Base-by-base conservation (phyloP, 2,797 vertebrate genomes). In the Alfaro cultratus region DNA sequence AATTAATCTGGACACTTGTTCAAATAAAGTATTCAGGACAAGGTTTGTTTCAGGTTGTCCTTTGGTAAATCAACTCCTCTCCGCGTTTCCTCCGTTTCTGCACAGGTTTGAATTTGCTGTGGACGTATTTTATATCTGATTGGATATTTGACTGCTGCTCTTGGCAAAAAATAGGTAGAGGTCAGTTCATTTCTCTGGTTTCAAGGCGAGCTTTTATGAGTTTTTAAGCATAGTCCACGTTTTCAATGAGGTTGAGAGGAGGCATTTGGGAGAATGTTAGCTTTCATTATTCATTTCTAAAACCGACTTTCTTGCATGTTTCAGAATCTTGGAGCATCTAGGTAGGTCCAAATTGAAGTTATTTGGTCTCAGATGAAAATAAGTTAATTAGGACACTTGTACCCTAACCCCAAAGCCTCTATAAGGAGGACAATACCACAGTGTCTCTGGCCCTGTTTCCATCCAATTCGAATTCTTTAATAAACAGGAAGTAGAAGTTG, bases 1-100 rank as follows among this genome's bases (percentile, higher is more conserved):
- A 23, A 16, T 29, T n/a, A 71, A n/a, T 41, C 41, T 45, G 41
- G 41, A 71, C 68, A 71, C 68, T 39, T 71, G 68, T 71, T 71
- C 68, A 16, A 45, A 71, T 71, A 26, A 71, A 71, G 68, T 71
- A 71, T 71, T 43, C n/a, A 71, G 41, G 26, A 71, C 10, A 1
- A n/a, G 39, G 13, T 71, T 13, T n/a, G 68, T 13, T 26, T 71
- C 68, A 45, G 39, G 68, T 45, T 45, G 39, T 43, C 68, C 68
- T 13, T 34, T 8, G 26, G 68, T 43, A 45, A 71, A 71, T 43
- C 4, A n/a, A 43, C 39, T 45, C 39, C 12, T 68, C 36, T 68
- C 62, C 4, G 9, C 5, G 10, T 41, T 26, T 41, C 62, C 16
- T 36, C 16, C 26, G 4, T n/a, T 8, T 53, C 8, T 9, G 49